Conservation (phyloP, 2,888 invertebrate genomes). For the Vanessa cardui region DNA sequence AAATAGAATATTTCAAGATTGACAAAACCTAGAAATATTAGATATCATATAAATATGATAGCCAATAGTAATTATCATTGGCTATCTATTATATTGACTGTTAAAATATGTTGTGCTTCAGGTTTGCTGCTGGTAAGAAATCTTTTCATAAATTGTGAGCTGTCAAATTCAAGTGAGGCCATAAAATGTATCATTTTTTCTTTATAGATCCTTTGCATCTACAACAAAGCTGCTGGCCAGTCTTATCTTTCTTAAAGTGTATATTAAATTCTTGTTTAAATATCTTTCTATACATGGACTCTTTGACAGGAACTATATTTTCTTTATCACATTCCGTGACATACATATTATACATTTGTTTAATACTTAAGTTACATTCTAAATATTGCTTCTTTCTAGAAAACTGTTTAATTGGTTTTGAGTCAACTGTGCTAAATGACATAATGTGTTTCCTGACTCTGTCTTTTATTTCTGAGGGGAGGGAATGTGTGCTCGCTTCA, state of each 20-base stretch:
- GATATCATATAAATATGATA: no score
- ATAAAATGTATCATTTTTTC: conserved; percentile 53
- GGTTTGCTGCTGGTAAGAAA: neutral
- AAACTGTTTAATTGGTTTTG: conserved; percentile 62
- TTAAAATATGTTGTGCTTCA: neutral
- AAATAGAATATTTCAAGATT: no score
- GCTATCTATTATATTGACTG: no score
- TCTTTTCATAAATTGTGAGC: neutral
- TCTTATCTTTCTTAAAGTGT: conserved; percentile 64
- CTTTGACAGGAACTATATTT: conserved; percentile 60
- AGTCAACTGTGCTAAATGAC: conserved; percentile 63
- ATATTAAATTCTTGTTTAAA: conserved; percentile 72
- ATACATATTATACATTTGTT: conserved; percentile 73
- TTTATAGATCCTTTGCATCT: conserved; percentile 69
- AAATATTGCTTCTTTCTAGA: conserved; percentile 70
- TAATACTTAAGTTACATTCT: conserved; percentile 60
- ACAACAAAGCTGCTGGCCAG: conserved; percentile 61
- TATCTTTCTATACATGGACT: conserved; percentile 77
- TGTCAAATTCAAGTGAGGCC: neutral
- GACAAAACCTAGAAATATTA: no score
- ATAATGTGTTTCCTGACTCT: conserved; percentile 67
- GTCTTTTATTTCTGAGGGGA: conserved; percentile 66
- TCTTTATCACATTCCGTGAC: conserved; percentile 60
- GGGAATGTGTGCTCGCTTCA: conserved; percentile 62
- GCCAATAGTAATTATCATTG: no score